phyloP scores from a whole-genome alignment of 2,113 vertebrate genomes.

The Poeciliopsis prolifica region DNA sequence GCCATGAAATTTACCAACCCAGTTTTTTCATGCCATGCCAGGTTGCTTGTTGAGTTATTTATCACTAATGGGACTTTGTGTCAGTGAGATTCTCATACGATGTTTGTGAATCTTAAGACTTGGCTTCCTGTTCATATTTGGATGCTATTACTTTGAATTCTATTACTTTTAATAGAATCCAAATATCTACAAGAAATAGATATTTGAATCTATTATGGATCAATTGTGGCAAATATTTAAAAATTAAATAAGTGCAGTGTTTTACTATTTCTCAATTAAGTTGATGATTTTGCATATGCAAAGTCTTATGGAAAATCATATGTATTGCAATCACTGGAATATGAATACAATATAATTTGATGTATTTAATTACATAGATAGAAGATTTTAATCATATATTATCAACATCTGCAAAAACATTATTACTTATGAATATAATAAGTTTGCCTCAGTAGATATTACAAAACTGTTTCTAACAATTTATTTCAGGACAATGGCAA shows the following conservation, averaged over 20 bases:
- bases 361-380: neutral
- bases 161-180: too few species aligned
- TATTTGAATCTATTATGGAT: too few species aligned
- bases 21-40: accelerated
- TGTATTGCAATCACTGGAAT: neutral
- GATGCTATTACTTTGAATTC: neutral
- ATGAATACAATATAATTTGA: neutral
- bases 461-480: neutral
- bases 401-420: neutral
- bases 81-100: neutral
- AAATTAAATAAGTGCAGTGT: neutral
- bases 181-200: too few species aligned
- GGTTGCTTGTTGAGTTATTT: neutral
- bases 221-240: neutral
- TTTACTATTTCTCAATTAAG: neutral
- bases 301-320: neutral
- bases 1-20: neutral
- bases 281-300: neutral
- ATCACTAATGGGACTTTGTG: neutral
- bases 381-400: neutral
- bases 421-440: neutral
- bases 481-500: neutral
- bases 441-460: neutral
- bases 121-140: neutral
- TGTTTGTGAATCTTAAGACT: too few species aligned